Percentiles rank a stretch among this genome's conserved stretches.
Conservation (phyloP, 2,888 invertebrate species). For the Noctua pronuba region DNA sequence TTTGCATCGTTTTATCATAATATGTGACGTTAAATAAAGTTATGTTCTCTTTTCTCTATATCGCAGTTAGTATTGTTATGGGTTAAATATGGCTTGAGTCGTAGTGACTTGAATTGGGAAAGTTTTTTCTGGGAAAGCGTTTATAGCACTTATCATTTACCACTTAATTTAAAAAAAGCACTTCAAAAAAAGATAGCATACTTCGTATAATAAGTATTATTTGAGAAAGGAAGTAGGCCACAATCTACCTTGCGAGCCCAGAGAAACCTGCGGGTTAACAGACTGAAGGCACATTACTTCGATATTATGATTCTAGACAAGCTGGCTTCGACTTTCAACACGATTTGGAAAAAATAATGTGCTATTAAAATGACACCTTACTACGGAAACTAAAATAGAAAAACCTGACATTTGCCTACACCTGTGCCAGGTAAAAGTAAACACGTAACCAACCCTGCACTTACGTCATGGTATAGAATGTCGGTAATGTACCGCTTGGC, state of each 20-base stretch:
- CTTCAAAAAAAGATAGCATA: background rate
- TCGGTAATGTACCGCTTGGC: constrained; percentile 30
- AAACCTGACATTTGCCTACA: background rate
- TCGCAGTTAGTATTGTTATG: background rate
- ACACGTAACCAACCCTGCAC: constrained; percentile 31
- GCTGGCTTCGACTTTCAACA: background rate
- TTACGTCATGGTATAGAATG: constrained; percentile 21
- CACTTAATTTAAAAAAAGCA: background rate
- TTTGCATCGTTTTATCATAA: background rate
- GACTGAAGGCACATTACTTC: background rate
- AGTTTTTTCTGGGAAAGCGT: background rate
- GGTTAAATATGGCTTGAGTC: background rate
- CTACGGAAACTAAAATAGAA: background rate
- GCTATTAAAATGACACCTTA: background rate
- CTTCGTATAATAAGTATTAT: background rate
- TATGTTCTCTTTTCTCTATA: too few relatives aligned
- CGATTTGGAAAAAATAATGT: background rate
- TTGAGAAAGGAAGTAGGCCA: background rate
- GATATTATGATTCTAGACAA: background rate
- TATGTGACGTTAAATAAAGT: too few relatives aligned
- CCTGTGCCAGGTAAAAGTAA: background rate
- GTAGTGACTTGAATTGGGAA: background rate
- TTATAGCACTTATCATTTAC: background rate
- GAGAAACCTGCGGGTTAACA: background rate
- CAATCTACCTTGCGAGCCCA: background rate